Evolutionary conservation across 2,888 invertebrate species (phyloP).

Genomic region (Oasisia sp.): DNA sequence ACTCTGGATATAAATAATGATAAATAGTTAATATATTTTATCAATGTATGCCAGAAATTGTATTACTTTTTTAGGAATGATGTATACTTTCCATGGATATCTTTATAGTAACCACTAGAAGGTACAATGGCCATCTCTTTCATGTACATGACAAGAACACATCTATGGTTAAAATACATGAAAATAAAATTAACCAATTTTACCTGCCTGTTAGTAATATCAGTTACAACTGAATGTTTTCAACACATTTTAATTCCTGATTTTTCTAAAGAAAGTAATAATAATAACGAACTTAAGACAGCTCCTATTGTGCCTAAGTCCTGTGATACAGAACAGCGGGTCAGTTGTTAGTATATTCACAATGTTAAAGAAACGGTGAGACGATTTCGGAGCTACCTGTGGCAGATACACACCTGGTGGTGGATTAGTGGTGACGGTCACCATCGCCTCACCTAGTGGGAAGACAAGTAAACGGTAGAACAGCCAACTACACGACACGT

Average conservation of each 20-base stretch:
- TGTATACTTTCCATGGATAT: background rate
- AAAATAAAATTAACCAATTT: background rate
- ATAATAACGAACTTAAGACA: no score
- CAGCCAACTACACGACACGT: background rate
- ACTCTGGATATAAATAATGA: background rate
- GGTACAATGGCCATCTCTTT: background rate
- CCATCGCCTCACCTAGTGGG: slow-evolving; percentile 6
- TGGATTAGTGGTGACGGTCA: background rate
- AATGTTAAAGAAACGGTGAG: background rate
- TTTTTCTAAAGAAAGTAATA: background rate
- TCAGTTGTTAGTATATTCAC: background rate
- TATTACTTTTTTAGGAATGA: background rate
- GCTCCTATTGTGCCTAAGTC: no score
- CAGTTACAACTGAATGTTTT: background rate
- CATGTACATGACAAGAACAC: no score
- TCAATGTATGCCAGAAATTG: background rate
- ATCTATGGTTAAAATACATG: background rate
- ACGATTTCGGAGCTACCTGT: background rate
- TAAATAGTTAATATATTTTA: background rate
- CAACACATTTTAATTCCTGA: background rate
- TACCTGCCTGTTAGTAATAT: background rate
- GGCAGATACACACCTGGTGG: background rate
- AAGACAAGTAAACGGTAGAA: background rate
- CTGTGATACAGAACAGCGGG: background rate
- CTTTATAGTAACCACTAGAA: background rate